Percentiles rank a stretch among this genome's conserved stretches.
These are phyloP conservation scores for Trachymyrmex cornetzi DNA, from an alignment of 1,140 invertebrate species.

Conservation along the genomic window DNA sequence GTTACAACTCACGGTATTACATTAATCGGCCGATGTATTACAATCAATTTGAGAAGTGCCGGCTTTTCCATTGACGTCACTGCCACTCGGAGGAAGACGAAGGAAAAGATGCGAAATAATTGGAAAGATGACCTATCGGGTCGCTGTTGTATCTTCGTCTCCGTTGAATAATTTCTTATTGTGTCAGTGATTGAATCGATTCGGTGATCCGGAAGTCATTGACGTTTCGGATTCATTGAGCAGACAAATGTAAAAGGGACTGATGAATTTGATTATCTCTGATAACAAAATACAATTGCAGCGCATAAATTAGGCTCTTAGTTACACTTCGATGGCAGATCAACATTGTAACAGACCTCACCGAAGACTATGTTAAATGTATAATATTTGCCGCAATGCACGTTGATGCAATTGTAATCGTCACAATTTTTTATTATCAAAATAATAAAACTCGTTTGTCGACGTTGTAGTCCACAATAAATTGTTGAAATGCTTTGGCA, in stretches of 20 bases:
- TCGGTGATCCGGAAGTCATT: constrained; percentile 9
- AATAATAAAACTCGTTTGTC: not conserved
- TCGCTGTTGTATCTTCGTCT: constrained; percentile 22
- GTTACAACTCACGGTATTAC: constrained; percentile 34
- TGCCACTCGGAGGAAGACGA: not conserved
- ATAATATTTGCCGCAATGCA: not conserved
- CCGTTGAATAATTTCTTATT: constrained; percentile 15
- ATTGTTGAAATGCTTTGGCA: not conserved
- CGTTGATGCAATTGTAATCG: not conserved
- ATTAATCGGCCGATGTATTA: constrained; percentile 49
- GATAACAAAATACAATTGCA: not conserved
- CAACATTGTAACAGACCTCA: not conserved
- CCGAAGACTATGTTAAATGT: not conserved
- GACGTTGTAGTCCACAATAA: not conserved
- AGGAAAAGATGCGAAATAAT: constrained; percentile 25
- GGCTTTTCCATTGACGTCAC: constrained; percentile 23
- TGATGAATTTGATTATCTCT: not conserved
- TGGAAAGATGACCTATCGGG: not conserved
- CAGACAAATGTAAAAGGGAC: not conserved
- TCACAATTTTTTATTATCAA: not conserved
- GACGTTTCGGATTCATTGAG: not conserved
- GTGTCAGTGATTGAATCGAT: constrained; percentile 27
- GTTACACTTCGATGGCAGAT: not conserved
- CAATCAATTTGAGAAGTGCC: not conserved
- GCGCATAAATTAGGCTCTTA: constrained; percentile 30